Base-by-base conservation (phyloP, 1,140 invertebrate species). In the Drosophila sp. region DNA sequence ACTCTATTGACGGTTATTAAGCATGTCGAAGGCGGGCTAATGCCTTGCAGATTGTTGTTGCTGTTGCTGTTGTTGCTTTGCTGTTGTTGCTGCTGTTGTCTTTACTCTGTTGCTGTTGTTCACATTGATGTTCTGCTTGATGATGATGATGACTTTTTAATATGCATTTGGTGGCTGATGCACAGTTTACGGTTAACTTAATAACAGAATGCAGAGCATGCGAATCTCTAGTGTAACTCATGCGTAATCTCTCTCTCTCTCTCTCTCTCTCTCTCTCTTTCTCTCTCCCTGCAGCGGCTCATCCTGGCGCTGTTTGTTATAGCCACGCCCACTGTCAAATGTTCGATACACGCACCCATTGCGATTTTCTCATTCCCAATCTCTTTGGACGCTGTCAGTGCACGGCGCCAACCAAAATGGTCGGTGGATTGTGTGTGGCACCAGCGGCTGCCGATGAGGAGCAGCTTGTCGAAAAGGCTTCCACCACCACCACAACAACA, bases 321-420 rank as follows among this genome's bases (percentile, higher is more conserved):
- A 97, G 96, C 82, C 96, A 97, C 87, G 95, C 95, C 43, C 97
- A 98, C 89, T 98, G 97, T 90, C 94, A 94, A 58, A 93, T 97
- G 67, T 96, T 95, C 93, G 96, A 96, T 75, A 94, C 93, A 46
- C 95, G 96, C 75, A 96, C 95, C 51, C 95, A 97, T 79, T 98
- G 97, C 67, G 96, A 97, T 91, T 98, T 96, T 90, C 93, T 97
- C 5, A 97, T 98, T 71, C 96, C 96, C 8, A 96, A 97, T 91
- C 94, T 97, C 5, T 97, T 97, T 84, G 97, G 97, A 43, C 94
- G 96, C 84, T 98, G 97, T 86, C 94, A 95, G 58, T 98, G 97
- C 90, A 96, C 95, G 64, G 93, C 94, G 1, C 94, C 94, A 16
- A 94, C 94, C 87, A 94, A 94, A 58, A 94, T 95, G 92, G 92